Evolutionary conservation across 2,888 invertebrate genomes (phyloP), one percentile per base, ranked within the genome.

Genomic region (Drosophila siamana): DNA sequence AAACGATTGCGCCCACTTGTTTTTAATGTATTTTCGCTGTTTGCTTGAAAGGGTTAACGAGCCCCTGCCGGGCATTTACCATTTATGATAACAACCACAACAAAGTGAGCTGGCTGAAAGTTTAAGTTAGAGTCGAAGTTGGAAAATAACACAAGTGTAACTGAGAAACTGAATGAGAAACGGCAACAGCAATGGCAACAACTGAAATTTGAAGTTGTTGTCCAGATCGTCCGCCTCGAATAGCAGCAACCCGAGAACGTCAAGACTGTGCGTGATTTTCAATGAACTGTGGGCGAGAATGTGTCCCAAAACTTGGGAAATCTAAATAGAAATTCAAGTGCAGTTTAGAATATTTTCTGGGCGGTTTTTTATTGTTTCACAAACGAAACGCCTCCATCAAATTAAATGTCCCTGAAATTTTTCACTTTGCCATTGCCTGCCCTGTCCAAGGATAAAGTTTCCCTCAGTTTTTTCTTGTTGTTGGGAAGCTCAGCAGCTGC

Each of bases 11-110:
- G 3, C 6, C 13, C 40, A 47, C 46, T 40, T 54, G 40, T 41
- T 52, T 63, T 70, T 70, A 77, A 77, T 77, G 76, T 60, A 33
- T 41, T 75, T 79, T 50, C 50, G 71, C 46, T 79, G 80, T 70
- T 63, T 19, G 36, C 50, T 44, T 28, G 52, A 72, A 76, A 72
- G 77, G 69, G 63, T 66, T 69, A 69, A 56, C 47, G 56, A 30
- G 43, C n/a, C 38, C 69, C 80, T 46, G 51, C 61, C 66, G 81
- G 73, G 11, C 54, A 67, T 65, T 76, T 77, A 40, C 72, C 78
- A 73, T 73, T 78, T 69, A 65, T 64, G 72, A 73, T 63, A 76
- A 64, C 73, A 76, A 30, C 65, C 65, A 48, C 72, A 65, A 46
- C 57, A 59, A 41, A 52, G 6, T 4, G n/a, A 66, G 47, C 44